Evolutionary conservation across 2,888 invertebrate genomes (phyloP).

Genomic region (Calephelis perditalis): DNA sequence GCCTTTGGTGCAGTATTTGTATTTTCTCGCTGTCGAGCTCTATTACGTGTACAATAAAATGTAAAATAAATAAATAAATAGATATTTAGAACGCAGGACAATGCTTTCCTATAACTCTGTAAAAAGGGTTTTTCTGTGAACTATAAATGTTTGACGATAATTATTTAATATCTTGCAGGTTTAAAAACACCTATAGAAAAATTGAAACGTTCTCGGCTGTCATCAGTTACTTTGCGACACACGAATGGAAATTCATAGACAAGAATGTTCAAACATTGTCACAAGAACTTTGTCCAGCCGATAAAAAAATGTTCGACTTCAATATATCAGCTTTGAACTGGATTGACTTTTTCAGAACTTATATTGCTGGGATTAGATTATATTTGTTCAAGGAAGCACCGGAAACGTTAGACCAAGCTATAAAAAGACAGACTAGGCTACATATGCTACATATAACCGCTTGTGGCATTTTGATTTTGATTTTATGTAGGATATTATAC

Average conservation of each 20-base stretch:
- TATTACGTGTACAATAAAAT: background rate
- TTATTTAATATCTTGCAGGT: constrained; percentile 53
- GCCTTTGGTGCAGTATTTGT: too few relatives aligned
- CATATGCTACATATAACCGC: constrained; percentile 19
- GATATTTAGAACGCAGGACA: background rate
- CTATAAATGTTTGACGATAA: background rate
- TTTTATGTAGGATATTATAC: too few relatives aligned
- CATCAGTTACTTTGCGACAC: constrained; percentile 81
- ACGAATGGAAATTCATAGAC: constrained; percentile 80
- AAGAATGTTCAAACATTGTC: constrained; percentile 66
- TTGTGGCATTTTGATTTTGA: too few relatives aligned
- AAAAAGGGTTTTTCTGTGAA: background rate
- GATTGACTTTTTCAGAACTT: constrained; percentile 80
- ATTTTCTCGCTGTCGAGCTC: background rate
- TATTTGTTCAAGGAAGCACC: constrained; percentile 84
- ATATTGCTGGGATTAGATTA: constrained; percentile 79
- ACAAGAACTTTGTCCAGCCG: constrained; percentile 64
- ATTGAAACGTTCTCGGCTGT: constrained; percentile 80
- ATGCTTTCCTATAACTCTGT: too few relatives aligned
- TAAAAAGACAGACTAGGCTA: constrained; percentile 45
- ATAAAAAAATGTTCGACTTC: constrained; percentile 76
- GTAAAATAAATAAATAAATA: background rate
- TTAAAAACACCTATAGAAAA: constrained; percentile 81
- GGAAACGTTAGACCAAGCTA: constrained; percentile 73
- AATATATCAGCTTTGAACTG: constrained; percentile 80